Conservation (phyloP, 2,797 vertebrate species). For the Pteropus rufus region DNA sequence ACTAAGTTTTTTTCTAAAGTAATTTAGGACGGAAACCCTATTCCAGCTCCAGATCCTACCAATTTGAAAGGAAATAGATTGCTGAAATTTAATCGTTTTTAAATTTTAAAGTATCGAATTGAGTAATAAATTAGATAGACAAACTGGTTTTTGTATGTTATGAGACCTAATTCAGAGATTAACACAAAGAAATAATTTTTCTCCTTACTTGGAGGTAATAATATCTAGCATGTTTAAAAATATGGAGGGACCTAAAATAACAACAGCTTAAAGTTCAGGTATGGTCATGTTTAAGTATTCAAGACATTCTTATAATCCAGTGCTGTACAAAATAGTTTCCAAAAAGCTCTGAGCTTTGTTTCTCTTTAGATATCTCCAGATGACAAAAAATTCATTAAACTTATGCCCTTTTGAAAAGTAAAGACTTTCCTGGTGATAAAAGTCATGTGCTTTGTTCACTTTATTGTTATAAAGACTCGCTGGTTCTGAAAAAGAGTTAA, state of each 20-base stretch:
- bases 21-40: not conserved
- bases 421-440: not conserved
- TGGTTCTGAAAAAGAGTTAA: not conserved
- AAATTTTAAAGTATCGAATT: not conserved
- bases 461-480: not conserved
- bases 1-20: not conserved
- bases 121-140: not conserved
- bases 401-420: not conserved
- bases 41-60: not conserved
- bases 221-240: not conserved
- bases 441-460: not conserved
- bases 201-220: not conserved
- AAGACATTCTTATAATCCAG: not conserved
- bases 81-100: not conserved
- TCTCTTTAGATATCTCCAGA: not conserved
- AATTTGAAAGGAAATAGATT: not conserved
- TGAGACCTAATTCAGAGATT: not conserved
- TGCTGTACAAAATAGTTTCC: not conserved
- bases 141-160: not conserved
- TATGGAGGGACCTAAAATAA: not conserved
- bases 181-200: conserved; percentile 18
- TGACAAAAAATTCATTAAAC: not conserved
- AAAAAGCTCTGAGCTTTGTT: not conserved
- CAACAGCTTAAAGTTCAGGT: not conserved
- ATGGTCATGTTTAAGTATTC: not conserved